Evolutionary conservation across 2,797 vertebrate species (phyloP).

Genomic region (Babyrousa celebensis): DNA sequence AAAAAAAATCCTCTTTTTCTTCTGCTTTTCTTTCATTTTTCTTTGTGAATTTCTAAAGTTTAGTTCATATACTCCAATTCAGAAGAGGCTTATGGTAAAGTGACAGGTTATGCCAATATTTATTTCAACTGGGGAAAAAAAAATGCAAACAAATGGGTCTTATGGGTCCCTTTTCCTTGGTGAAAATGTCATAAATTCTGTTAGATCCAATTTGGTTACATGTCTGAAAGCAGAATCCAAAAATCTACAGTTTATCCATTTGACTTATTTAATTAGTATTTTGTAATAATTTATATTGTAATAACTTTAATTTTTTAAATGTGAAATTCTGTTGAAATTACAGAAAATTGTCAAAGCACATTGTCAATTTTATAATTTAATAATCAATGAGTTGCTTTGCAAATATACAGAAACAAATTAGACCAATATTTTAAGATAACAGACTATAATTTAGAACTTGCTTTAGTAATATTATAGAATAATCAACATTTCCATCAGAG

Average conservation of each 20-base stretch:
- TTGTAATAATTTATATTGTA: background rate
- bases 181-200: background rate
- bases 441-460: background rate
- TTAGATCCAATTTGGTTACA: constrained; percentile 19
- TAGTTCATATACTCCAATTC: background rate
- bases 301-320: constrained; percentile 28
- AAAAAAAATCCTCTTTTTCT: background rate
- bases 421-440: background rate
- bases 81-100: background rate
- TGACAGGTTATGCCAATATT: background rate
- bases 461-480: background rate
- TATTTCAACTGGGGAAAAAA: constrained; percentile 33
- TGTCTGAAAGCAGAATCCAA: background rate
- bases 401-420: background rate
- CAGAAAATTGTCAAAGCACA: background rate
- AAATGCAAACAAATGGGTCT: constrained; percentile 40
- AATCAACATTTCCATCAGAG: background rate
- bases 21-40: constrained; percentile 50
- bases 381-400: background rate
- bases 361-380: constrained; percentile 3
- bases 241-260: background rate
- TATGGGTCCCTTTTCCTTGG: background rate
- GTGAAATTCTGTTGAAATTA: background rate
- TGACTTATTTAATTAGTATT: background rate
- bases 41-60: constrained; percentile 40